Percentiles rank a stretch among this genome's conserved stretches.
These are phyloP conservation scores for Halyomorpha halys DNA, from an alignment of 1,140 invertebrate genomes.

Conservation along the genomic window DNA sequence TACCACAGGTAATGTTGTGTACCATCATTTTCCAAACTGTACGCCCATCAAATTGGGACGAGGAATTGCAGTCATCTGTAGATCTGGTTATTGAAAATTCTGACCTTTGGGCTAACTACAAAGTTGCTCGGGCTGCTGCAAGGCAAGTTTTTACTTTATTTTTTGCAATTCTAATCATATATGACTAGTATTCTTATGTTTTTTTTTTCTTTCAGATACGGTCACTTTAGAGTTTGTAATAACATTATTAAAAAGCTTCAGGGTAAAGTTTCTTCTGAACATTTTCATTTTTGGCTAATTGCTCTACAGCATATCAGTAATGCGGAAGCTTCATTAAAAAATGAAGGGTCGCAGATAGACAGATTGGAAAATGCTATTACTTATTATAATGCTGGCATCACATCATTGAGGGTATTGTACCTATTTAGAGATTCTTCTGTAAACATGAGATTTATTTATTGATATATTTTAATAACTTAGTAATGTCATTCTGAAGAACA, in stretches of 20 bases:
- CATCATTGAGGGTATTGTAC: conserved; percentile 60
- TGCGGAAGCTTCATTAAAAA: conserved; percentile 34
- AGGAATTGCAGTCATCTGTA: conserved; percentile 47
- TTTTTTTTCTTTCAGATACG: conserved; percentile 48
- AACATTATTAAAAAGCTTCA: conserved; percentile 54
- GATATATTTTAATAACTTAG: too few species aligned
- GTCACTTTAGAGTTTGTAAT: conserved; percentile 63
- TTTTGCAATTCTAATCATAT: not conserved
- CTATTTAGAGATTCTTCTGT: too few species aligned
- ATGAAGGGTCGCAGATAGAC: conserved; percentile 39
- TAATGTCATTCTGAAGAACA: too few species aligned
- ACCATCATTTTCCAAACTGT: conserved; percentile 70
- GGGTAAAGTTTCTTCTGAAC: conserved; percentile 73
- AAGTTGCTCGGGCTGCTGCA: conserved; percentile 73
- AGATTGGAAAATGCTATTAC: conserved; percentile 50
- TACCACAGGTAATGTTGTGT: conserved; percentile 52
- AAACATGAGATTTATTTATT: too few species aligned
- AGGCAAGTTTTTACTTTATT: conserved; percentile 39
- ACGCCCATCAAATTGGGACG: conserved; percentile 44
- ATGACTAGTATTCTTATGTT: conserved; percentile 7
- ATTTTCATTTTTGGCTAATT: conserved; percentile 80
- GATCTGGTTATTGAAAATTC: conserved; percentile 46
- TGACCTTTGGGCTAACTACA: conserved; percentile 75
- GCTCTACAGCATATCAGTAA: conserved; percentile 59
- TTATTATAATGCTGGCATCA: conserved; percentile 52